Evolutionary conservation across 2,888 invertebrate genomes (phyloP), one percentile per base, ranked within the genome.

Genomic region (Auanema freiburgensis): DNA sequence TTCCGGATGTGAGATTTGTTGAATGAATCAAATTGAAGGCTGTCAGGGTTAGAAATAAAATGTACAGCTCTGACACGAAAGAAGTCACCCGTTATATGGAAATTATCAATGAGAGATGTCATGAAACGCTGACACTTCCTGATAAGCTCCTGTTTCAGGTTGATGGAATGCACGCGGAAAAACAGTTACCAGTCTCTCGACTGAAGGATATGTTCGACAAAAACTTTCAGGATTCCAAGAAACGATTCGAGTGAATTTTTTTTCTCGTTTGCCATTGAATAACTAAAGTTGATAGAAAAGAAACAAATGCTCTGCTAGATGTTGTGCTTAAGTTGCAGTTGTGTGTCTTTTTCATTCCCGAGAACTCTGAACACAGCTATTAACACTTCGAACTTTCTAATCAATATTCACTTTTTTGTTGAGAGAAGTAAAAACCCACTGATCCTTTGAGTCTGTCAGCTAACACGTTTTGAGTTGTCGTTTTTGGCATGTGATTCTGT

Each of bases 111-210:
- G 24, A 12, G 53, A 53, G 24, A 53, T 25, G 14, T 18, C 11
- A 53, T 14, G 12, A 40, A 33, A 18, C 24, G 10, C 24, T 33
- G 11, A 10, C 53, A 16, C 18, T 25, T 24, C 5, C 2, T 18
- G 18, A 33, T 23, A 53, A 23, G 12, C 14, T 53, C 4, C 53
- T 24, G 23, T 14, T 59, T 52, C 49, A 24, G 23, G 60, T 70
- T 0, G 67, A 73, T 53, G 83, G 83, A 24, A 68, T 84, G 76
- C 83, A 83, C 63, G 83, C 83, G 11, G 83, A 83, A 68, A 79
- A 79, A 56, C 83, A 84, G 61, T 63, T 76, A 50, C 77, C 79
- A 0, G 83, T 83, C 10, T 72, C 74, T 42, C 74, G 79, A 57
- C 65, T 83, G 60, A 79, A 53, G 6, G 25, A 60, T 41, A 53